Evolutionary conservation across 2,888 invertebrate genomes (phyloP).

Genomic region (Drosophila paramelanica): DNA sequence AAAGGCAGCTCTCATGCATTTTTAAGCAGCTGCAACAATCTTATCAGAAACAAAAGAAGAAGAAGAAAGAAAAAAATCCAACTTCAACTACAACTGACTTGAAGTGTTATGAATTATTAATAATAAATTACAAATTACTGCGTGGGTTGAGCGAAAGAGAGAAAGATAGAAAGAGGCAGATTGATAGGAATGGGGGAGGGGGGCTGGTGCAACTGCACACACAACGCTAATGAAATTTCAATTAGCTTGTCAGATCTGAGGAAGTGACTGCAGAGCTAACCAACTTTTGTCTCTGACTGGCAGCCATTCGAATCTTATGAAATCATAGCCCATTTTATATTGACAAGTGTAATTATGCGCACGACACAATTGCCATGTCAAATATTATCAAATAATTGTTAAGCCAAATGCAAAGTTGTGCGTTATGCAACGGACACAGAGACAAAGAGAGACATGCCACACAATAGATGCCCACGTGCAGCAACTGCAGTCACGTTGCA

Average conservation of each 20-base stretch:
- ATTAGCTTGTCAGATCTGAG: conserved; percentile 74
- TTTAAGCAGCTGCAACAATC: conserved; percentile 44
- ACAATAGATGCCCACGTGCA: conserved; percentile 62
- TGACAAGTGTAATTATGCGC: conserved; percentile 79
- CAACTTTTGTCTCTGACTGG: conserved; percentile 52
- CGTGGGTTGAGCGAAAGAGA: conserved; percentile 5
- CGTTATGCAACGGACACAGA: conserved; percentile 40
- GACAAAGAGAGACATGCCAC: conserved; percentile 2
- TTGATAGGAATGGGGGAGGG: background rate
- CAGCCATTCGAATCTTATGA: conserved; percentile 50
- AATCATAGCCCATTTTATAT: conserved; percentile 81
- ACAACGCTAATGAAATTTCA: conserved; percentile 81
- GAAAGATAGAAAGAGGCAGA: background rate
- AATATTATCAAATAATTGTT: conserved; percentile 78
- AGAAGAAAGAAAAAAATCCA: background rate
- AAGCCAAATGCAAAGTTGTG: conserved; percentile 52
- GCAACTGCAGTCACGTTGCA: conserved; percentile 76
- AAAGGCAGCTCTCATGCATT: conserved; percentile 40
- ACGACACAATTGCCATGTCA: conserved; percentile 79
- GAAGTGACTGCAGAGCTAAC: conserved; percentile 54
- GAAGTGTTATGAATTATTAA: conserved; percentile 81
- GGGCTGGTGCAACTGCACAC: conserved; percentile 22
- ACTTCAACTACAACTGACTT: conserved; percentile 41
- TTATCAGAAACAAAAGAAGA: conserved; percentile 48
- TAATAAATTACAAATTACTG: conserved; percentile 81